Percentiles rank a stretch among this genome's conserved stretches.
Conservation (phyloP, 2,113 vertebrate species). For the Neotoma lepida region DNA sequence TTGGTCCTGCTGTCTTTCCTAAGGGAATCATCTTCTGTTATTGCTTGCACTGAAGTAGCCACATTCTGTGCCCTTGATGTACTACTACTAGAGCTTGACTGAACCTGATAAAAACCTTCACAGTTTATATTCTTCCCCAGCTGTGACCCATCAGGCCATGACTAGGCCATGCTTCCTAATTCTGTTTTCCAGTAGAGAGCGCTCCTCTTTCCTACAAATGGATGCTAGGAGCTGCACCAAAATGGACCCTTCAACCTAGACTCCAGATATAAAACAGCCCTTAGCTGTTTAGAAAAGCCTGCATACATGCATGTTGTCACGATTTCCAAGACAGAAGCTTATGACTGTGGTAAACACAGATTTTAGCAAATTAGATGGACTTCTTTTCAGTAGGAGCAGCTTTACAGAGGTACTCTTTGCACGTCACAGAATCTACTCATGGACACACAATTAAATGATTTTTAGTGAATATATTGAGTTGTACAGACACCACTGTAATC, state of each 20-base stretch:
- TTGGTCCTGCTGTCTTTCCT: not conserved
- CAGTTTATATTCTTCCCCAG: too few species aligned
- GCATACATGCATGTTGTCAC: not conserved
- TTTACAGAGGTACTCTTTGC: not conserved
- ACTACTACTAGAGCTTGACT: not conserved
- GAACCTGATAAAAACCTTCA: not conserved
- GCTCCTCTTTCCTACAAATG: not conserved
- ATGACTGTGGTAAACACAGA: not conserved
- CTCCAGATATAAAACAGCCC: not conserved
- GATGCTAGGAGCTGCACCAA: not conserved
- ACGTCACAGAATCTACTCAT: not conserved
- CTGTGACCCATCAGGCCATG: not conserved
- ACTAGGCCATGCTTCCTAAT: not conserved
- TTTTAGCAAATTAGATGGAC: not conserved
- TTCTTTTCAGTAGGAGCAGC: not conserved
- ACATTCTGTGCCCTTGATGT: not conserved
- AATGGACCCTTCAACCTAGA: not conserved
- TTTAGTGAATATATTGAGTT: not conserved
- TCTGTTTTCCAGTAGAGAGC: not conserved
- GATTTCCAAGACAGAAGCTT: not conserved
- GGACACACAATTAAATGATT: not conserved
- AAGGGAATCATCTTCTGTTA: not conserved
- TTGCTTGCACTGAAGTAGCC: not conserved
- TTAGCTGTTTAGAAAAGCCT: not conserved
- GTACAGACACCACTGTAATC: not conserved